These are phyloP conservation scores for Listrodromus nycthemerus DNA, from an alignment of 2,888 invertebrate genomes.

Conservation along the genomic window DNA sequence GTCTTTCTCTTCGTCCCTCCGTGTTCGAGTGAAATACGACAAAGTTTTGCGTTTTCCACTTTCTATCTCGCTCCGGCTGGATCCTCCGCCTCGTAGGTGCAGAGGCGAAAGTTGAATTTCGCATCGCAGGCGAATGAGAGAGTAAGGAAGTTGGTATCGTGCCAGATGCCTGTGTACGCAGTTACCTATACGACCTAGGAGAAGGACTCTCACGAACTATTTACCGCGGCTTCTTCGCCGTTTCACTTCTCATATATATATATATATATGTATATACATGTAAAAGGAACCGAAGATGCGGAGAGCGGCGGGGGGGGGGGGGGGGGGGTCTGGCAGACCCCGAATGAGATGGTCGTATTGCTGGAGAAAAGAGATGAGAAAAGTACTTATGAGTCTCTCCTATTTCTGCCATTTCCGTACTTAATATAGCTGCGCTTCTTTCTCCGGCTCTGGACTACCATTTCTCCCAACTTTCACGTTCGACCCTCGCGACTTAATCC, in stretches of 20 bases:
- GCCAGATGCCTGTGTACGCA: constrained; percentile 62
- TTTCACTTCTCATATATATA: constrained; percentile 30
- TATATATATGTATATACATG: neutral
- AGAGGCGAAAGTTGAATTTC: constrained; percentile 59
- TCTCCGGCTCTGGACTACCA: neutral
- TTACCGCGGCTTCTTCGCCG: constrained; percentile 53
- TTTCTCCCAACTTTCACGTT: neutral
- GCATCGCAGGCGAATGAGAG: constrained; percentile 52
- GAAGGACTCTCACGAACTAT: constrained; percentile 61
- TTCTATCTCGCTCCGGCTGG: constrained; percentile 30
- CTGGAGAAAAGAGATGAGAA: constrained; percentile 37
- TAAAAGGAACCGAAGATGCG: neutral
- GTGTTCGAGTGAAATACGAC: constrained; percentile 47
- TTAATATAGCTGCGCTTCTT: constrained; percentile 11
- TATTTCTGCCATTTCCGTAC: constrained; percentile 11
- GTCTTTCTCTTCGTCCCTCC: neutral
- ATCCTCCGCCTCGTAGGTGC: constrained; percentile 22
- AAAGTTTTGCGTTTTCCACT: constrained; percentile 55
- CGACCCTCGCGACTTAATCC: constrained; percentile 5
- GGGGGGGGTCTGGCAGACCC: neutral
- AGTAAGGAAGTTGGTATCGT: constrained; percentile 53
- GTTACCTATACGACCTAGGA: constrained; percentile 56
- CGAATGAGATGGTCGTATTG: constrained; percentile 41
- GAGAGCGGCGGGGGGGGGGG: too few relatives aligned
- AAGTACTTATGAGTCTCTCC: constrained; percentile 41